These are phyloP conservation scores for Cataglyphis rosenhaueri DNA, from an alignment of 2,888 invertebrate species.

Conservation along the genomic window DNA sequence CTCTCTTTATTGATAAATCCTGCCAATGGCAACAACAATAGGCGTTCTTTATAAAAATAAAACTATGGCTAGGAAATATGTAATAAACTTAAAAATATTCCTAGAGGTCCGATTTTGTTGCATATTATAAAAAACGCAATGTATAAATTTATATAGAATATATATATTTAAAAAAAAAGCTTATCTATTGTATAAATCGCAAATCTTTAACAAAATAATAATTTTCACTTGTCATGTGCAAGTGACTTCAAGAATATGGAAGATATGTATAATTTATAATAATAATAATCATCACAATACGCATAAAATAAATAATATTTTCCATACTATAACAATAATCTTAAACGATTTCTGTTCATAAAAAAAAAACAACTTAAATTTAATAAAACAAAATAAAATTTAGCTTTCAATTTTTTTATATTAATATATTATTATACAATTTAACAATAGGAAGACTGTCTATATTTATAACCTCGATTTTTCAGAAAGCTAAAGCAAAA, in stretches of 20 bases:
- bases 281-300: neutral
- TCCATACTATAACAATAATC: neutral
- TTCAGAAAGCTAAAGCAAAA: neutral
- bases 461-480: neutral
- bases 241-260: neutral
- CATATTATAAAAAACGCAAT: neutral
- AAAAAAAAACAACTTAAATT: slow-evolving; percentile 13
- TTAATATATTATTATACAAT: neutral
- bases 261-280: neutral
- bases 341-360: slow-evolving; percentile 5
- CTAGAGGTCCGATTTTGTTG: neutral
- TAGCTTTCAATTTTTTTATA: neutral
- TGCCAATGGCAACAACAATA: neutral
- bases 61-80: neutral
- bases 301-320: neutral
- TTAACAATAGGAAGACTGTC: neutral
- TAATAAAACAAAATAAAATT: neutral
- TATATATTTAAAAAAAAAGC: slow-evolving; percentile 3
- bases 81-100: neutral
- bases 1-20: neutral
- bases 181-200: neutral
- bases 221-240: neutral
- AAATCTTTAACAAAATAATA: neutral
- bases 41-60: neutral
- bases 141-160: neutral